Evolutionary conservation across 23 tunicate genomes (phyloP), one percentile per base, ranked within the genome.

Genomic region (Diplosoma virens): DNA sequence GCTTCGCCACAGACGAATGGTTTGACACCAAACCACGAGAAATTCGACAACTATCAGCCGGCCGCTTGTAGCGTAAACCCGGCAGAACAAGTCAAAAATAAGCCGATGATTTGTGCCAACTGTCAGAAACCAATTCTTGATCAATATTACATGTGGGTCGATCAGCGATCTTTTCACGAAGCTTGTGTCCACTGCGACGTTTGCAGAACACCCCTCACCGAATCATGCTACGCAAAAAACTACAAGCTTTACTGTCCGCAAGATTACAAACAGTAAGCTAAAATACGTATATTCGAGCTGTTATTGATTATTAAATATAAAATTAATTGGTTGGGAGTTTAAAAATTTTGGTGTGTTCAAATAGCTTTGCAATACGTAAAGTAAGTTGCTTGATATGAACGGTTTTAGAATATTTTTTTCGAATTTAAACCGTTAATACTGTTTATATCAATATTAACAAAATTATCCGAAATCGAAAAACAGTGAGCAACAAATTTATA

Each of bases 181-280:
- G 56, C 66, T 37, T 90, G 97, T 63, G 90, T 90, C 21, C 85
- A 79, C 14, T 90, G 97, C 79, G 34, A 52, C 17, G 89, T 73
- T 2, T 90, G 97, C 63, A 41, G 66, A 33, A 89, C 64, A 67
- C 76, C 89, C 0, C 77, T 90, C 41, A 28, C 56, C 20, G 89
- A 90, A 9, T 90, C 89, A 0, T 90, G 97, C 66, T 90, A 65
- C 65, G 26, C 81, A 33, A 84, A 79, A 46, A 84, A 90, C 59
- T 73, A 64, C 71, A 84, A 84, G 72, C 77, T 90, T 22, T 90
- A 90, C 71, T 90, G 97, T 82, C 53, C 50, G 20, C 86, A 90
- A 79, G 86, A 82, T 55, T 90, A 90, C 81, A 79, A 90, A 66
- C 89, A 75, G 97, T 90, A 66, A 90, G 97, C 84, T n/a, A n/a